A percentile compares a stretch with the other conserved stretches of the same genome.
phyloP scores from a whole-genome alignment of 2,113 vertebrate species.

The Toxotes jaculatrix region DNA sequence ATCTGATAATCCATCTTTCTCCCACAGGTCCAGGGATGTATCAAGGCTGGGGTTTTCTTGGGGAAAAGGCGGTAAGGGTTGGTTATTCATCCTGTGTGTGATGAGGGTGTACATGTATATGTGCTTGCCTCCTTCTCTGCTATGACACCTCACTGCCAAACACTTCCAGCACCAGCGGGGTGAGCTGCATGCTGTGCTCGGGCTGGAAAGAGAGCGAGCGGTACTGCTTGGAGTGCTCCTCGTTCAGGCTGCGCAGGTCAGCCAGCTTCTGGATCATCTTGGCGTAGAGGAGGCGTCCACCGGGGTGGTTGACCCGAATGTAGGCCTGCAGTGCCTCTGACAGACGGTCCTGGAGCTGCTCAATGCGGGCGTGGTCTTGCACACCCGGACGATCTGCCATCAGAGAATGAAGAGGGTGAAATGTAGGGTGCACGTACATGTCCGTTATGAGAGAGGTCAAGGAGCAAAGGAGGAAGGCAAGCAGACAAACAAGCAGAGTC shows the following conservation, averaged over 20 bases:
- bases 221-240: conserved; percentile 98
- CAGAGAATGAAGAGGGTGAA: not conserved
- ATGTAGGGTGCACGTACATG: not conserved
- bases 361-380: conserved; percentile 89
- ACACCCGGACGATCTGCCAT: conserved; percentile 92
- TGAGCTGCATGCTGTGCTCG: conserved; percentile 95
- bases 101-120: conserved; percentile 13
- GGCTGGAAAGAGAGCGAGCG: conserved; percentile 94
- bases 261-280: conserved; percentile 99
- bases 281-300: conserved; percentile 92
- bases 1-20: conserved; percentile 43
- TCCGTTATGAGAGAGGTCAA: not conserved
- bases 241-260: conserved; percentile 95
- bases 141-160: conserved; percentile 96
- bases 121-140: conserved; percentile 46
- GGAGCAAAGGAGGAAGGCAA: not conserved
- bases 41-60: conserved; percentile 35
- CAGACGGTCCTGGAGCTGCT: conserved; percentile 92
- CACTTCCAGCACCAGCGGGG: conserved; percentile 95
- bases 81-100: conserved; percentile 44
- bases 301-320: conserved; percentile 92
- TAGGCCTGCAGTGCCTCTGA: conserved; percentile 94
- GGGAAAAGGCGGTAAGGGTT: conserved; percentile 32
- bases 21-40: conserved; percentile 44
- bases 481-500: not conserved